Conservation (phyloP, 2,113 vertebrate species). For the Anser cygnoides region DNA sequence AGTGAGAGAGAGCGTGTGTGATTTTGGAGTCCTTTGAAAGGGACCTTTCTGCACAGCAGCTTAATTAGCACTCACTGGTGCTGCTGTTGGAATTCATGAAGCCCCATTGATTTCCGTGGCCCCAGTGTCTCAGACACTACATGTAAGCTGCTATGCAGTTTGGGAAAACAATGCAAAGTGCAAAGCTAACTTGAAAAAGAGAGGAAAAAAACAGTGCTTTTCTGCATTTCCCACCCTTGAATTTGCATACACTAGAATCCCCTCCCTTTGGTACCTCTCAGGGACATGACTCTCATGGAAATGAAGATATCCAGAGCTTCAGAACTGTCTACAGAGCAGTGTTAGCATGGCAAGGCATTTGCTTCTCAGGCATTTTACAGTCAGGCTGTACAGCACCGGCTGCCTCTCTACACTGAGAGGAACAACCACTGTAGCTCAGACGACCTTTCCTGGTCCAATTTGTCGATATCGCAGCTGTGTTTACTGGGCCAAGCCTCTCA, state of each 20-base stretch:
- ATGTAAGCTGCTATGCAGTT: conserved; percentile 70
- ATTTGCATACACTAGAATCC: conserved; percentile 11
- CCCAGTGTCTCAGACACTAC: conserved; percentile 61
- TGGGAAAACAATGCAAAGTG: conserved; percentile 50
- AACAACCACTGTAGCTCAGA: background rate
- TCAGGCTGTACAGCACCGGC: background rate
- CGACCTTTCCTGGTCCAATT: background rate
- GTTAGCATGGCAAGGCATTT: conserved; percentile 18
- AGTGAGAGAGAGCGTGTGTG: background rate
- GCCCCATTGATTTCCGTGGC: conserved; percentile 29
- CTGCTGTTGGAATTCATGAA: conserved; percentile 50
- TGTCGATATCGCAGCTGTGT: background rate
- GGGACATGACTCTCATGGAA: conserved; percentile 70
- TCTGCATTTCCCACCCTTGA: conserved; percentile 9
- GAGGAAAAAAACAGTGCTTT: conserved; percentile 15
- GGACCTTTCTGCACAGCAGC: conserved; percentile 58
- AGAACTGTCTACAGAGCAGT: background rate
- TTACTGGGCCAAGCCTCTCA: background rate
- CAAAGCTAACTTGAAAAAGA: conserved; percentile 15
- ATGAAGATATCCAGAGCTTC: conserved; percentile 51
- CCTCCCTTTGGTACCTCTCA: conserved; percentile 71
- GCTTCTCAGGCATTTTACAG: conserved; percentile 26
- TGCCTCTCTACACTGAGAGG: background rate
- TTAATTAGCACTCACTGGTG: conserved; percentile 30
- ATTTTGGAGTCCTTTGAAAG: background rate